A percentile compares a stretch with the other conserved stretches of the same genome.
These are phyloP conservation scores for Beroe forskalii DNA, from an alignment of 37 sponge, comb jelly and placozoan genomes.

Conservation along the genomic window DNA sequence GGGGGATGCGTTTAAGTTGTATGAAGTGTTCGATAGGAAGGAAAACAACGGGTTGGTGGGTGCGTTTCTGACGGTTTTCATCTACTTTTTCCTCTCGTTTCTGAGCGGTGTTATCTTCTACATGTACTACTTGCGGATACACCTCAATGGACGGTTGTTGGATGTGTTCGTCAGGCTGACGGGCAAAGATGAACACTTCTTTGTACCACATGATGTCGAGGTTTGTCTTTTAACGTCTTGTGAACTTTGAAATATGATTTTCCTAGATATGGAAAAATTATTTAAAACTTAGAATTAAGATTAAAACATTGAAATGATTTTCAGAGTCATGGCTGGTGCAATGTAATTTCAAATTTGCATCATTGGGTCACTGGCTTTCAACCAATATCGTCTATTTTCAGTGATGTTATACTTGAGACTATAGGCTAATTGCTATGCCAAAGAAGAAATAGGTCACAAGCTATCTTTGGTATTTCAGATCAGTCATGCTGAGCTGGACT, in stretches of 20 bases:
- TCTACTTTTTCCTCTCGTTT: constrained; percentile 67
- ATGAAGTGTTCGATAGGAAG: constrained; percentile 51
- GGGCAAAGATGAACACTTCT: constrained; percentile 66
- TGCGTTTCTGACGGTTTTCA: constrained; percentile 65
- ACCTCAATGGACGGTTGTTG: constrained; percentile 65
- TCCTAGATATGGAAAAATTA: too few relatives aligned
- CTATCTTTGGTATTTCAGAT: constrained; percentile 6
- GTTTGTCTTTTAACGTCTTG: constrained; percentile 7
- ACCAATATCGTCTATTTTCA: not conserved
- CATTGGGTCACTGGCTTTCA: not conserved
- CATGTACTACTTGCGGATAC: constrained; percentile 68
- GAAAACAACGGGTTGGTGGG: constrained; percentile 65
- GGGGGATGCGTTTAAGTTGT: constrained; percentile 69
- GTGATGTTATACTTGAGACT: not conserved
- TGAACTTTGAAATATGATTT: too few relatives aligned
- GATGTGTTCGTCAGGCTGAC: constrained; percentile 65
- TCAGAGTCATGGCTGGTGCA: too few relatives aligned
- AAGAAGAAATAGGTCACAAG: too few relatives aligned
- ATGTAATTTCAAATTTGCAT: too few relatives aligned
- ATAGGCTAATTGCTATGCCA: too few relatives aligned
- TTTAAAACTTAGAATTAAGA: too few relatives aligned
- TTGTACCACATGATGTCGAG: constrained; percentile 67
- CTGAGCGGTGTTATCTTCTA: constrained; percentile 61
- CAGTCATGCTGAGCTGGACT: constrained; percentile 66
- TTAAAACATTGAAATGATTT: too few relatives aligned